These are phyloP conservation scores for Pristionchus japonicus DNA, from an alignment of 2,888 invertebrate species.

Conservation along the genomic window DNA sequence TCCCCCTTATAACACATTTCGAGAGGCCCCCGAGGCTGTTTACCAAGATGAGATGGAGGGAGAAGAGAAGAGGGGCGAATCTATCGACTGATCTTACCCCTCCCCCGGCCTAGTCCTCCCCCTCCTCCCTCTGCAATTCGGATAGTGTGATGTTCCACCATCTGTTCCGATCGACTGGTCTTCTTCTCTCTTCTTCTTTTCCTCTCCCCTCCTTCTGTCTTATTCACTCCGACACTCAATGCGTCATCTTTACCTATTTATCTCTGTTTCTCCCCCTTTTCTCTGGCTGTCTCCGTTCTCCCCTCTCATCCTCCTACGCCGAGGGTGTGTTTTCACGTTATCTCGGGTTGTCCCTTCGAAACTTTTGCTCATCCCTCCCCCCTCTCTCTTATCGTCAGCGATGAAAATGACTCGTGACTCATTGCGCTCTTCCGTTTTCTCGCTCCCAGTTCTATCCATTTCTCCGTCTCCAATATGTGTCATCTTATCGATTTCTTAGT, in stretches of 20 bases:
- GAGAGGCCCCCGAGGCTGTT: background rate
- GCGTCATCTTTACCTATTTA: slow-evolving; percentile 28
- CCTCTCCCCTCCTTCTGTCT: background rate
- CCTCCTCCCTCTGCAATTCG: background rate
- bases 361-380: slow-evolving; percentile 32
- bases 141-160: background rate
- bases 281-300: background rate
- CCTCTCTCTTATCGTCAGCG: slow-evolving; percentile 29
- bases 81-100: background rate
- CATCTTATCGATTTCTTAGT: background rate
- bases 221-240: slow-evolving; percentile 18
- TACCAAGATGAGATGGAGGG: background rate
- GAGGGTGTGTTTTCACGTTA: background rate
- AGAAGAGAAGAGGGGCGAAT: background rate
- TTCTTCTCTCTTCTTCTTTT: background rate
- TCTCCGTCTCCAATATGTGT: background rate
- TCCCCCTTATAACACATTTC: background rate
- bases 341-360: slow-evolving; percentile 26
- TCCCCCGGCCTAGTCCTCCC: background rate
- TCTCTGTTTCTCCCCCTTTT: slow-evolving; percentile 22
- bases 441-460: background rate
- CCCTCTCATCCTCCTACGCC: slow-evolving; percentile 1
- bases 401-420: slow-evolving; percentile 36
- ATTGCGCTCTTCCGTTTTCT: slow-evolving; percentile 38
- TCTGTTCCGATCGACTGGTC: slow-evolving; percentile 5